Conservation (phyloP, 2,797 vertebrate species). For the Lagocephalus sceleratus region DNA sequence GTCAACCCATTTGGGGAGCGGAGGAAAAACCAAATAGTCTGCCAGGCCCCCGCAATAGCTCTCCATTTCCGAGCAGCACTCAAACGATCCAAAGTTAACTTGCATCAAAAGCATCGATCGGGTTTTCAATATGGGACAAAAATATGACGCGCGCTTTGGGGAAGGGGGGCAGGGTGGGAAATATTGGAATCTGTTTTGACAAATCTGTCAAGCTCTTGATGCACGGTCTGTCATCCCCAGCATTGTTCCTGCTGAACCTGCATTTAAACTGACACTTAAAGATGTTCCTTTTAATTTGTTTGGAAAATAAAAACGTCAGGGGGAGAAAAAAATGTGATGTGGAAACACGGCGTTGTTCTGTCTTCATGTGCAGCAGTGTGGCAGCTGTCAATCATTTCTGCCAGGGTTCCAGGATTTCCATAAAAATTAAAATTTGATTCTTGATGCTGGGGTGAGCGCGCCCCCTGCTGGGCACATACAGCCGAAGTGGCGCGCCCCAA, state of each 20-base stretch:
- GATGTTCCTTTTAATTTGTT: too few species aligned
- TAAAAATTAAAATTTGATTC: constrained; percentile 5
- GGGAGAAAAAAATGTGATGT: not conserved
- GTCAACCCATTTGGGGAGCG: not conserved
- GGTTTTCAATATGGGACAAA: constrained; percentile 27
- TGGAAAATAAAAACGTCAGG: too few species aligned
- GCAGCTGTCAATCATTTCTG: constrained; percentile 10
- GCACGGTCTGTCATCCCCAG: constrained; percentile 25
- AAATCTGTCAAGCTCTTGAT: constrained; percentile 33
- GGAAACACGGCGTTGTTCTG: not conserved
- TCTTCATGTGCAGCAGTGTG: not conserved
- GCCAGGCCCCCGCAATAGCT: constrained; percentile 14
- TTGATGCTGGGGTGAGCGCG: constrained; percentile 52
- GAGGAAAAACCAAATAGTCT: constrained; percentile 3
- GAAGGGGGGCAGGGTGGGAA: constrained; percentile 19
- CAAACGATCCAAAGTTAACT: constrained; percentile 35
- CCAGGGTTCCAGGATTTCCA: not conserved
- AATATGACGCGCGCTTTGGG: constrained; percentile 21
- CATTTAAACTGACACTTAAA: too few species aligned
- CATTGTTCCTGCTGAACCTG: constrained; percentile 12
- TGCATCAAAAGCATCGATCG: constrained; percentile 44
- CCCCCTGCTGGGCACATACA: constrained; percentile 66
- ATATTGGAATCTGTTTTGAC: constrained; percentile 26
- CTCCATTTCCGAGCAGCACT: constrained; percentile 32
- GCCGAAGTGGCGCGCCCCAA: constrained; percentile 3